phyloP scores from a whole-genome alignment of 2,888 invertebrate species.

The Rhagonycha fulva region DNA sequence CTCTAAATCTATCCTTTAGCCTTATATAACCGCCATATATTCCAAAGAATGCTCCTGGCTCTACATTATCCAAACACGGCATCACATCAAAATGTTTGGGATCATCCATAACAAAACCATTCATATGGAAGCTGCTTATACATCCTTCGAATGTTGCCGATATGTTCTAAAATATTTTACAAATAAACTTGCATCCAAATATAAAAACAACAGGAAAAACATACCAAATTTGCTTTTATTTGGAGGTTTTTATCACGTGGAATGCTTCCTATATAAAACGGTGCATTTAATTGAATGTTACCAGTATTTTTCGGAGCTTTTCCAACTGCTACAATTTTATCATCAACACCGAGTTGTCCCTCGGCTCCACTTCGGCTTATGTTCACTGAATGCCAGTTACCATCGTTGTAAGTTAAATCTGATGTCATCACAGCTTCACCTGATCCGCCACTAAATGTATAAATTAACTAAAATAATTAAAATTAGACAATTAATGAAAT shows the following conservation, averaged over 20 bases:
- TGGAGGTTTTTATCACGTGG: conserved; percentile 55
- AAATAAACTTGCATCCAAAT: not conserved
- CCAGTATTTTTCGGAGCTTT: conserved; percentile 40
- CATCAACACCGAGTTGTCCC: conserved; percentile 72
- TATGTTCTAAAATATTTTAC: conserved; percentile 38
- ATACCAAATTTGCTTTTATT: conserved; percentile 50
- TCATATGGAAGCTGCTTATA: conserved; percentile 74
- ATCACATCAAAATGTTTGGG: conserved; percentile 67
- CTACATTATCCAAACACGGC: conserved; percentile 79
- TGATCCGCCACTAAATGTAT: conserved; percentile 73
- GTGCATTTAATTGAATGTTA: conserved; percentile 66
- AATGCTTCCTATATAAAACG: conserved; percentile 85
- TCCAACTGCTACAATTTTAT: conserved; percentile 51
- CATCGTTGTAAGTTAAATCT: conserved; percentile 66
- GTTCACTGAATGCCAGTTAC: conserved; percentile 77
- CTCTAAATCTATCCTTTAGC: conserved; percentile 72
- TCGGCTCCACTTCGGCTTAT: conserved; percentile 66
- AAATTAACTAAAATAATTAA: conserved; percentile 60
- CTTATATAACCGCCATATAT: conserved; percentile 76
- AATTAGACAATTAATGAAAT: not conserved
- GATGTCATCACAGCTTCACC: conserved; percentile 61
- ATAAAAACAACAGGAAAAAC: not conserved
- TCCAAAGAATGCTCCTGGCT: conserved; percentile 84
- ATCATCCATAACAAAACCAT: conserved; percentile 66
- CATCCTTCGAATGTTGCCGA: conserved; percentile 83